Percentiles rank a stretch among this genome's conserved stretches.
Evolutionary conservation across 2,888 invertebrate genomes (phyloP).

Genomic region (Dascillus cervinus): DNA sequence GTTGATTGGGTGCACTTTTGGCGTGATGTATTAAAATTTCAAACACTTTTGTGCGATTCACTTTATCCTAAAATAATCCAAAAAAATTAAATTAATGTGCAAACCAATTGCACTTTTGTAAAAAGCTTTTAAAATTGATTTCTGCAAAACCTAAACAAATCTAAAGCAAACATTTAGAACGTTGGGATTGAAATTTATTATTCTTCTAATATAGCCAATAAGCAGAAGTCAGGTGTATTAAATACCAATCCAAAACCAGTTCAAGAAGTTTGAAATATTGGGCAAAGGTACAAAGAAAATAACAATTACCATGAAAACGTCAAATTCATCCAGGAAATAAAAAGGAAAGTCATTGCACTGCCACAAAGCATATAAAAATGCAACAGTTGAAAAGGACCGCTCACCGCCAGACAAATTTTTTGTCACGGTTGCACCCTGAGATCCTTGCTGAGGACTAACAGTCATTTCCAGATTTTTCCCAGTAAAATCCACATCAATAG

Average conservation of each 20-base stretch:
- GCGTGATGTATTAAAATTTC: slow-evolving; percentile 72
- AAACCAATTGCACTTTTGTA: too few species aligned
- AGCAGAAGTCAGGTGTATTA: too few species aligned
- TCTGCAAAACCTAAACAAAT: too few species aligned
- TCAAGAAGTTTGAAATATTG: too few species aligned
- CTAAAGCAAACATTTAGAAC: too few species aligned
- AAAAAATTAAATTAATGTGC: too few species aligned
- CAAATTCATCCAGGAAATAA: slow-evolving; percentile 92
- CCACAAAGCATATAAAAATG: slow-evolving; percentile 91
- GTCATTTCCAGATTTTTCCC: slow-evolving; percentile 45
- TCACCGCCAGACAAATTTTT: slow-evolving; percentile 89
- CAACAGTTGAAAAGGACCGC: slow-evolving; percentile 90
- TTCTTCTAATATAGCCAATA: too few species aligned
- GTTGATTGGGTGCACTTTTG: slow-evolving; percentile 54
- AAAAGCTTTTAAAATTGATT: too few species aligned
- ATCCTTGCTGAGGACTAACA: slow-evolving; percentile 49
- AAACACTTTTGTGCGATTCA: slow-evolving; percentile 73
- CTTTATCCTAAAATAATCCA: slow-evolving; percentile 65
- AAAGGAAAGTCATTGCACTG: slow-evolving; percentile 87
- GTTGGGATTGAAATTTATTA: too few species aligned
- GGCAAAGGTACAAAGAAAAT: too few species aligned
- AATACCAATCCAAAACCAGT: too few species aligned
- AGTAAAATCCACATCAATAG: slow-evolving; percentile 47
- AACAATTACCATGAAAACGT: slow-evolving; percentile 91
- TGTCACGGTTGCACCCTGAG: slow-evolving; percentile 46